Percentiles rank a stretch among this genome's conserved stretches.
Evolutionary conservation across 2,113 vertebrate genomes (phyloP).

Genomic region (Arenaria interpres): DNA sequence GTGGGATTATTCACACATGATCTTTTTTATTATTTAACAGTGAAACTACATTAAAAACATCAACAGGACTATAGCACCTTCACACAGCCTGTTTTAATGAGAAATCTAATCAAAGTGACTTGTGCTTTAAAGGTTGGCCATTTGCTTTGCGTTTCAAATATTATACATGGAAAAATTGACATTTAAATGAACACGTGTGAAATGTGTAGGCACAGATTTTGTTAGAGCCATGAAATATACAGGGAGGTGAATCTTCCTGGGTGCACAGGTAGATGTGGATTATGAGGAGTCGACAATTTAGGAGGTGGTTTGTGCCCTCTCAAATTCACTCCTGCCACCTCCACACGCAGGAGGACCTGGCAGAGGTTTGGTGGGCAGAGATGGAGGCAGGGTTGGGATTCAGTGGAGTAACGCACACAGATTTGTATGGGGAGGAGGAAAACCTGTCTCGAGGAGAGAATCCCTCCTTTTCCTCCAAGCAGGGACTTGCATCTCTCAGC

Average conservation of each 20-base stretch:
- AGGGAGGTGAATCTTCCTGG: not conserved
- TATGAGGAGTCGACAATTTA: rapidly evolving
- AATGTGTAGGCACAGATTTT: not conserved
- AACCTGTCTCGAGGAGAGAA: not conserved
- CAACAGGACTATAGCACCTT: not conserved
- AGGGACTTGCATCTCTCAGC: not conserved
- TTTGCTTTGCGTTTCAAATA: not conserved
- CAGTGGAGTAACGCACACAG: not conserved
- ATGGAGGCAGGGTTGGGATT: not conserved
- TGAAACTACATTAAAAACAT: not conserved
- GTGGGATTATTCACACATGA: not conserved
- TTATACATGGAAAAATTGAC: not conserved
- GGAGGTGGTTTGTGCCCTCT: not conserved
- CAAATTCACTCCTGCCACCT: not conserved
- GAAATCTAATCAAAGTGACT: not conserved
- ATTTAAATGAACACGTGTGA: not conserved
- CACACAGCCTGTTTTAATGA: not conserved
- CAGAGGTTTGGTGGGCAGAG: not conserved
- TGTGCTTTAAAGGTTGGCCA: not conserved
- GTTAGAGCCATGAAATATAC: not conserved
- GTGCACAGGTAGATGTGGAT: not conserved
- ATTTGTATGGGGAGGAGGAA: not conserved
- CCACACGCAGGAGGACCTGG: not conserved
- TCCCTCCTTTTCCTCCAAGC: not conserved
- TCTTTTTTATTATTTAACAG: not conserved